These are phyloP conservation scores for Tuberolachnus salignus DNA, from an alignment of 2,888 invertebrate species.

Conservation along the genomic window DNA sequence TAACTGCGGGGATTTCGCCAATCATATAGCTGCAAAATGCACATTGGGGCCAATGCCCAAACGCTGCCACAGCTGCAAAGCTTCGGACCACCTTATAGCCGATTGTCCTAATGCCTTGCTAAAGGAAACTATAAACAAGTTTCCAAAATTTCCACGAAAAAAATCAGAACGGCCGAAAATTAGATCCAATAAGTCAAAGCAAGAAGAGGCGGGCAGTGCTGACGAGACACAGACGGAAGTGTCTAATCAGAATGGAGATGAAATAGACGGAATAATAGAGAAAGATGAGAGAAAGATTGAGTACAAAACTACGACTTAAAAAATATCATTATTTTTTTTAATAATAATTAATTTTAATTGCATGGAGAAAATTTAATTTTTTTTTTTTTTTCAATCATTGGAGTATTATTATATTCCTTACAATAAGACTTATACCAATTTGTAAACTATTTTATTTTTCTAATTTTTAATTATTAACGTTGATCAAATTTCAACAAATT, in stretches of 20 bases:
- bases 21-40: slow-evolving; percentile 91
- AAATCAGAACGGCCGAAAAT: slow-evolving; percentile 24
- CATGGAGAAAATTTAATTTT: slow-evolving; percentile 45
- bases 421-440: slow-evolving; percentile 52
- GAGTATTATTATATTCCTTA: slow-evolving; percentile 48
- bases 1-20: slow-evolving; percentile 91
- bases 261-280: slow-evolving; percentile 25
- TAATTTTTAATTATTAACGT: slow-evolving; percentile 46
- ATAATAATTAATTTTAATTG: slow-evolving; percentile 46
- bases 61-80: slow-evolving; percentile 88
- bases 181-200: slow-evolving; percentile 23
- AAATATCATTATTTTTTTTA: slow-evolving; percentile 32
- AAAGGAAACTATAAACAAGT: slow-evolving; percentile 30
- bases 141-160: slow-evolving; percentile 9
- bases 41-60: slow-evolving; percentile 87
- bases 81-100: slow-evolving; percentile 85
- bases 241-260: slow-evolving; percentile 42
- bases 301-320: slow-evolving; percentile 31
- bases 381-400: slow-evolving; percentile 48
- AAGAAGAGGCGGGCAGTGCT: background rate
- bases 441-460: slow-evolving; percentile 53
- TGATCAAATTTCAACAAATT: slow-evolving; percentile 31
- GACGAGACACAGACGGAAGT: background rate
- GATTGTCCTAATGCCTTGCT: slow-evolving; percentile 73
- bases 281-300: slow-evolving; percentile 28